Base-by-base conservation (phyloP, 2,888 invertebrate genomes). In the Hypomecis atomaria region DNA sequence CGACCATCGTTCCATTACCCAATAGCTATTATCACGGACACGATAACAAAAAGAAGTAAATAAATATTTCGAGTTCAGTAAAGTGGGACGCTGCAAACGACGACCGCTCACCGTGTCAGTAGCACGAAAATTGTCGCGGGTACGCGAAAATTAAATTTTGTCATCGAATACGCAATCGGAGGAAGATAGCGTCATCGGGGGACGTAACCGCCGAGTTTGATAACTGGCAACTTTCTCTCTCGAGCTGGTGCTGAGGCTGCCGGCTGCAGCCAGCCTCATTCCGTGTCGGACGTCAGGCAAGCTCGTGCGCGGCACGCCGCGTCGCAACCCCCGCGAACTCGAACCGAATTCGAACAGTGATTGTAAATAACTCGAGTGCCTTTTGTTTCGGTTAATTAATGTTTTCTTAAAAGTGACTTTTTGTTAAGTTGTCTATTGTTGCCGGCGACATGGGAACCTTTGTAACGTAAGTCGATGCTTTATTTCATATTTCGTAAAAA, bases 201-300 rank as follows among this genome's bases (percentile, higher is more conserved):
- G 87, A 91, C 90, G 92, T 92, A 92, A 92, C 90, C 87, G 85
- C 88, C 79, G 81, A 84, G 89, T 90, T 89, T 89, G 88, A 89
- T 90, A 90, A 90, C 90, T 89, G 56, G 56, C 56, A 87, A 91
- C 91, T 92, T 92, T 91, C 91, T 91, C 90, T 90, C 89, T 82
- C 79, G 74, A 65, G 74, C 75, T 73, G 76, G 73, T 75, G 73
- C 71, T 72, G 72, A 76, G 77, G 71, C 75, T 76, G 71, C 64
- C 66, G 37, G 38, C 49, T 49, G 50, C 23, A 45, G 69, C 59
- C 86, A 87, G 86, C 83, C 78, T 88, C 89, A 87, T 84, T 89
- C 83, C 81, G 86, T 81, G 77, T 76, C 78, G 75, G 81, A 77
- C 84, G 80, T 76, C 86, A 86, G 84, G 82, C 81, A 78, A 79